Evolutionary conservation across 2,888 invertebrate species (phyloP).

Genomic region (Ennomos fuscantarius): DNA sequence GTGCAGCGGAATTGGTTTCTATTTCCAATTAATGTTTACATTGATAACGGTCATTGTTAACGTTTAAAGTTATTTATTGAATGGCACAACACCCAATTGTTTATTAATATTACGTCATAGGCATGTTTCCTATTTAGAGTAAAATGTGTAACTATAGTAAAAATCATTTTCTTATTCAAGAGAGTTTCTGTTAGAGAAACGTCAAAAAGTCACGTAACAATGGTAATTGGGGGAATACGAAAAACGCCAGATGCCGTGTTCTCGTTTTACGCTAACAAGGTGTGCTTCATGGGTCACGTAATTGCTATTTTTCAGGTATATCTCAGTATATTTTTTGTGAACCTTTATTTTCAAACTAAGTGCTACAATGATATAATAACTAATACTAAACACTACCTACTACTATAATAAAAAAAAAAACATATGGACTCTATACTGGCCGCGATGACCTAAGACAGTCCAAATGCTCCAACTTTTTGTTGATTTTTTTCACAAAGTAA

Average conservation of each 20-base stretch:
- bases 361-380: too few species aligned
- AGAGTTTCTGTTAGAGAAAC: constrained; percentile 9
- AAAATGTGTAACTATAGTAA: constrained; percentile 4
- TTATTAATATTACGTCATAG: constrained; percentile 22
- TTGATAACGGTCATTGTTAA: constrained; percentile 11
- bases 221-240: constrained; percentile 18
- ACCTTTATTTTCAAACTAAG: too few species aligned
- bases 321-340: too few species aligned
- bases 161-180: neutral
- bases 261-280: constrained; percentile 24
- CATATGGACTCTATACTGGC: too few species aligned
- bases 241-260: constrained; percentile 23
- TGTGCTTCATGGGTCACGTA: constrained; percentile 10
- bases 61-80: constrained; percentile 5
- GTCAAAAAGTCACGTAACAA: constrained; percentile 25
- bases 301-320: too few species aligned
- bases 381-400: too few species aligned
- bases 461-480: too few species aligned
- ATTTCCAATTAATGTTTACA: constrained; percentile 20
- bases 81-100: constrained; percentile 10
- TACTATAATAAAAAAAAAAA: too few species aligned
- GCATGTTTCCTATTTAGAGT: constrained; percentile 7
- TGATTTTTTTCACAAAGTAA: too few species aligned
- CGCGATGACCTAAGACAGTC: too few species aligned
- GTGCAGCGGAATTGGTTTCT: constrained; percentile 20